phyloP scores from a whole-genome alignment of 2,888 invertebrate genomes.

The Autographa pulchrina region DNA sequence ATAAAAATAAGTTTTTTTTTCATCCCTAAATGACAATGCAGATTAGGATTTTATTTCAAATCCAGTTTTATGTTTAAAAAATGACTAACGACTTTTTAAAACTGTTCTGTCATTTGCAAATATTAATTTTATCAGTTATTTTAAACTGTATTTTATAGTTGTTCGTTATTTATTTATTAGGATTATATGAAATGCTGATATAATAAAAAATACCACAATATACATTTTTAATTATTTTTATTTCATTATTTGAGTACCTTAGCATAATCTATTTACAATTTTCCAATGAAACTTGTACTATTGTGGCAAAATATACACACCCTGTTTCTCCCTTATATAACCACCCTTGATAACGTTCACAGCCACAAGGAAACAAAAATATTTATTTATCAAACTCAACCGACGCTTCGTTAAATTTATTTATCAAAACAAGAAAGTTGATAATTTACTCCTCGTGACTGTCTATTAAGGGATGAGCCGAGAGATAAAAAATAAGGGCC shows the following conservation, averaged over 20 bases:
- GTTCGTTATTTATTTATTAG: too few species aligned
- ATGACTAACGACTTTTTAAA: conserved; percentile 12
- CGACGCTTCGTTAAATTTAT: neutral
- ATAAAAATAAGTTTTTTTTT: neutral
- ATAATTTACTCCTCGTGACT: conserved; percentile 1
- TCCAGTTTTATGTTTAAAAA: conserved; percentile 9
- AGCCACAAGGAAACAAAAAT: neutral
- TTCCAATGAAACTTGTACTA: too few species aligned
- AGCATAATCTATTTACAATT: too few species aligned
- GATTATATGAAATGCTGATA: neutral
- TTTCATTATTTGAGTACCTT: too few species aligned
- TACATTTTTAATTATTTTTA: too few species aligned
- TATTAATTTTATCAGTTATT: too few species aligned
- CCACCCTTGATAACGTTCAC: neutral
- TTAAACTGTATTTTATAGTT: too few species aligned
- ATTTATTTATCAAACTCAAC: neutral
- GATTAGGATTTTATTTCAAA: conserved; percentile 18
- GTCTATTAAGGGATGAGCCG: conserved; percentile 13
- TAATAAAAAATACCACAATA: too few species aligned
- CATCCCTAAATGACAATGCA: conserved; percentile 7
- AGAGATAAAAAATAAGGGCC: conserved; percentile 8
- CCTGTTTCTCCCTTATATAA: neutral
- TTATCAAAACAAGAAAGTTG: conserved; percentile 7
- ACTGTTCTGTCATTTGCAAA: conserved; percentile 8
- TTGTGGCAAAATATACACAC: neutral